Evolutionary conservation across 2,797 vertebrate genomes (phyloP), one percentile per base, ranked within the genome.

Genomic region (Australoheros facetus): DNA sequence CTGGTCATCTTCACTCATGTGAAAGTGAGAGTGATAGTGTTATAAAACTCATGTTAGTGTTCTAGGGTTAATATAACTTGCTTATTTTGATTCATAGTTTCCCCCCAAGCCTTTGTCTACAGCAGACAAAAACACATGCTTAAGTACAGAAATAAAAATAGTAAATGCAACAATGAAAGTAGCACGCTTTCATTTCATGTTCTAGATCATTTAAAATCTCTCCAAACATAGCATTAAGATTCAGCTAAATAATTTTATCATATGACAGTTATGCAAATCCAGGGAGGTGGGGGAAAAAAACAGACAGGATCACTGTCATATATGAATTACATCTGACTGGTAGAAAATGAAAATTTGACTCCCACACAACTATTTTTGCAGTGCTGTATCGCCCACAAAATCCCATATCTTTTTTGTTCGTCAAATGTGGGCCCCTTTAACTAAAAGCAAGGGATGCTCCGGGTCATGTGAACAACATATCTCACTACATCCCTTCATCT

Each of bases 121-220:
- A 73, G 30, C 48, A 59, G 77, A 81, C 76, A 84, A 77, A 79
- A 71, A 74, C 53, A 82, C 66, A 71, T 85, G 87, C 64, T 80
- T 75, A 62, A 86, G 62, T 4, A 48, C 28, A 19, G 28, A 80
- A 73, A 83, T 80, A 90, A 85, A 88, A 91, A 90, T 82, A 88
- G 80, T 26, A 54, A 60, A 83, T 17, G 64, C 62, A 62, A 37
- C 59, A 83, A 73, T 83, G n/a, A 60, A 56, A 82, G 57, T 62
- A 78, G 78, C 53, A 70, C 59, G 71, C n/a, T 69, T 88, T 71
- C 5, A 6, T 75, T 73, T 69, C 54, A 1, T 83, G 69, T 69
- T 84, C 66, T 34, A 80, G 28, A 79, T 75, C 30, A 70, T 51
- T 56, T 64, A 30, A 88, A 78, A 77, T 58, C 72, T 85, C 42